These are phyloP conservation scores for Chorisops tibialis DNA, from an alignment of 2,888 invertebrate genomes.

Conservation along the genomic window DNA sequence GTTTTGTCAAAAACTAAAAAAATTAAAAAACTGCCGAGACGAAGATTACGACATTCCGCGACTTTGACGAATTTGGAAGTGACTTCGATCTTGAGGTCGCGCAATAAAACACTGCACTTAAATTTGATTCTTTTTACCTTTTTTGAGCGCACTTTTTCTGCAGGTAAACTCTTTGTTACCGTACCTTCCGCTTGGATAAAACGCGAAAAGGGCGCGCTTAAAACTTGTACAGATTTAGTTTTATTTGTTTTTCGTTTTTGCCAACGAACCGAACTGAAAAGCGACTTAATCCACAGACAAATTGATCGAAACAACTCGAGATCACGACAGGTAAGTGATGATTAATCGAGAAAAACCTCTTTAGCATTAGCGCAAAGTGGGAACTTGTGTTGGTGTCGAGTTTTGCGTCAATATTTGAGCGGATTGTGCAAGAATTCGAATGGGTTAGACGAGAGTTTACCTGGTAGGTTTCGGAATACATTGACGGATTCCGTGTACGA, in stretches of 20 bases:
- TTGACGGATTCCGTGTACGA: no score
- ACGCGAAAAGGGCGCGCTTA: no score
- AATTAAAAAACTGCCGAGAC: background rate
- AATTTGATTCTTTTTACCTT: background rate
- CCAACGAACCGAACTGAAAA: background rate
- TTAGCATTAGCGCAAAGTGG: background rate
- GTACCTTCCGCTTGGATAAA: no score
- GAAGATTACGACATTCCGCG: conserved; percentile 21
- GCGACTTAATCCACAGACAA: background rate
- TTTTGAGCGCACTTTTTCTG: no score
- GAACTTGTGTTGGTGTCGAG: background rate
- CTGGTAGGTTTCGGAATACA: no score
- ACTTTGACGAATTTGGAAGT: conserved; percentile 18
- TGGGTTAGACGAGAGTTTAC: no score
- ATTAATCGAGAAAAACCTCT: conserved; percentile 8
- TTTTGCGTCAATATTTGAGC: background rate
- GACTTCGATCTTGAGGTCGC: background rate
- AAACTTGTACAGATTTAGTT: no score
- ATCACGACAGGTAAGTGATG: conserved; percentile 13
- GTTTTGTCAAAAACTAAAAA: conserved; percentile 6
- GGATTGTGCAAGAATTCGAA: background rate
- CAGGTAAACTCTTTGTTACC: no score
- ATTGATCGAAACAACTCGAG: conserved; percentile 1
- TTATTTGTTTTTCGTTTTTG: no score
- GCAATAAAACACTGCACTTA: background rate